Conservation (phyloP, 30 jellyfish, hydroid and myxozoan genomes). For the Pelagia noctiluca region DNA sequence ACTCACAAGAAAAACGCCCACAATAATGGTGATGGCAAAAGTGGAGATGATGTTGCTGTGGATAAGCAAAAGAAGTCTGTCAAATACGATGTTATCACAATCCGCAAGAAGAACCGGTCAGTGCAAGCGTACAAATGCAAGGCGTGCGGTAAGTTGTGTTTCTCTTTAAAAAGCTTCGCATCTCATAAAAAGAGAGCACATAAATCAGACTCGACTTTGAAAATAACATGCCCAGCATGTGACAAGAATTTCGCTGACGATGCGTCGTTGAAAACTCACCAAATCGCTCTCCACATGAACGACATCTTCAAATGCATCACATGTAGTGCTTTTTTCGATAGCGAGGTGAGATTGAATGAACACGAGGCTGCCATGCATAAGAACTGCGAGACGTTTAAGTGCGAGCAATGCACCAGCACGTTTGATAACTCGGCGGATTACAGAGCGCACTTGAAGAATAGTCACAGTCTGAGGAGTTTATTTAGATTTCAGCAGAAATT, state of each 20-base stretch:
- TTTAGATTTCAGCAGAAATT: slow-evolving; percentile 9
- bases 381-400: background rate
- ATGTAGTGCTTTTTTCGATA: background rate
- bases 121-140: background rate
- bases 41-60: background rate
- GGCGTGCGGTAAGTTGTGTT: background rate
- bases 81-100: background rate
- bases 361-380: background rate
- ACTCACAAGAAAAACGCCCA: background rate
- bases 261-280: background rate
- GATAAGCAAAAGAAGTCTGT: background rate
- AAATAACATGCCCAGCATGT: background rate
- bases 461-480: slow-evolving; percentile 10
- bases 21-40: background rate
- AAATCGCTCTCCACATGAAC: background rate
- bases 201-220: background rate
- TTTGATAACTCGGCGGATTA: slow-evolving; percentile 12
- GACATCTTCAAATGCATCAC: background rate
- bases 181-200: background rate
- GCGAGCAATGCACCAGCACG: slow-evolving; percentile 23
- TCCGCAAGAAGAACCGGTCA: background rate
- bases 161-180: no score
- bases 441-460: slow-evolving; percentile 27
- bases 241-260: background rate
- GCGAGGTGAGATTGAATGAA: no score